A percentile compares a stretch with the other conserved stretches of the same genome.
These are phyloP conservation scores for Halocynthia roretzi DNA, from an alignment of 23 tunicate genomes.

Conservation along the genomic window DNA sequence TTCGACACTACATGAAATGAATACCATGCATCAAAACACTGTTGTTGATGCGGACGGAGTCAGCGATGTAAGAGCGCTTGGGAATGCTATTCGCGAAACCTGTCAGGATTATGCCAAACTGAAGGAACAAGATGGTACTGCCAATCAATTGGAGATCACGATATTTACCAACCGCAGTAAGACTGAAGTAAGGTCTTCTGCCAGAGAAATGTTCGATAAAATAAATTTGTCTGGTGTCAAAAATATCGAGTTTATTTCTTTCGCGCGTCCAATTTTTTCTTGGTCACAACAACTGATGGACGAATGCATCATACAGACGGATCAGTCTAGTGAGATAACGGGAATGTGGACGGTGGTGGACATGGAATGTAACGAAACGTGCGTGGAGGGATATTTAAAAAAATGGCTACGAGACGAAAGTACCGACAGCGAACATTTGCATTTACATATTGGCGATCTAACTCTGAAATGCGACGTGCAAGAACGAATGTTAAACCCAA, in stretches of 20 bases:
- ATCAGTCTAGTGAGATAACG: slow-evolving; percentile 18
- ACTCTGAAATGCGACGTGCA: slow-evolving; percentile 59
- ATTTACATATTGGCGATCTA: slow-evolving; percentile 28
- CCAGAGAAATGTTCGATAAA: slow-evolving; percentile 15
- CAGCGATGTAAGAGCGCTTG: slow-evolving; percentile 16
- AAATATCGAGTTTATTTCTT: slow-evolving; percentile 29
- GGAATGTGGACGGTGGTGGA: slow-evolving; percentile 38
- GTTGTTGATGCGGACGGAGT: not conserved
- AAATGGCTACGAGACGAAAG: slow-evolving; percentile 61
- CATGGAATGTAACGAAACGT: slow-evolving; percentile 32
- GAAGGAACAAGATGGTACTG: slow-evolving; percentile 28
- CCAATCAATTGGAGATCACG: slow-evolving; percentile 48
- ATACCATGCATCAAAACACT: not conserved
- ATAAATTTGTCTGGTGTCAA: slow-evolving; percentile 35
- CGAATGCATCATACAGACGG: not conserved
- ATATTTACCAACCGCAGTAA: slow-evolving; percentile 28
- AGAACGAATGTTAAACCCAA: slow-evolving; percentile 40
- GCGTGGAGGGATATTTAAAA: slow-evolving; percentile 36
- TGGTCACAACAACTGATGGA: no score
- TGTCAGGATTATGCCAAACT: slow-evolving; percentile 48
- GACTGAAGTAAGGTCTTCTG: not conserved
- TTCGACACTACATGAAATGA: slow-evolving; percentile 25
- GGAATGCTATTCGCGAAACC: slow-evolving; percentile 43
- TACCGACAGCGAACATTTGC: slow-evolving; percentile 71
- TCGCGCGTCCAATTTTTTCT: not conserved